A percentile compares a stretch with the other conserved stretches of the same genome.
These are phyloP conservation scores for Phaonia tiefii DNA, from an alignment of 2,888 invertebrate species.

Conservation along the genomic window DNA sequence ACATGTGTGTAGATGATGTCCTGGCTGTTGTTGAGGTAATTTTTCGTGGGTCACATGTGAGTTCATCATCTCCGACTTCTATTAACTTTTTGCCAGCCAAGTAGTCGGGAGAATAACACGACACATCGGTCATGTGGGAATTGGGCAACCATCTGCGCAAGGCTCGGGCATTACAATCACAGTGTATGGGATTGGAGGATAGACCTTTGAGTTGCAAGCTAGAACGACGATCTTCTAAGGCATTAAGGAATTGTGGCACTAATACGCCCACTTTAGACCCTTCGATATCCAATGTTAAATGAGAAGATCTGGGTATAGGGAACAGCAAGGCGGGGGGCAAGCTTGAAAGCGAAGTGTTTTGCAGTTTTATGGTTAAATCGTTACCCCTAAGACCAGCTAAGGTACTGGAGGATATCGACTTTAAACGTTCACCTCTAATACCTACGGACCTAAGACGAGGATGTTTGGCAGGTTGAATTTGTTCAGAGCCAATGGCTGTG, in stretches of 20 bases:
- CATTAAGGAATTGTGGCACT: constrained; percentile 88
- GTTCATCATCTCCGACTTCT: constrained; percentile 90
- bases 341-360: constrained; percentile 89
- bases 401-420: constrained; percentile 90
- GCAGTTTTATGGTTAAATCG: constrained; percentile 86
- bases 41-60: constrained; percentile 88
- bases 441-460: constrained; percentile 89
- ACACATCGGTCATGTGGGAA: constrained; percentile 84
- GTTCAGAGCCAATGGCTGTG: constrained; percentile 89
- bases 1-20: constrained; percentile 70
- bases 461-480: constrained; percentile 89
- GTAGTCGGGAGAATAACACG: constrained; percentile 87
- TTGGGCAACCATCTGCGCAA: constrained; percentile 89
- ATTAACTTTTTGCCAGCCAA: constrained; percentile 86
- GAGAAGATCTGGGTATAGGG: constrained; percentile 92
- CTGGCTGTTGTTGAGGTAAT: constrained; percentile 79
- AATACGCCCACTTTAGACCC: constrained; percentile 89
- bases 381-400: constrained; percentile 90
- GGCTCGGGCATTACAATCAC: constrained; percentile 91
- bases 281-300: constrained; percentile 88
- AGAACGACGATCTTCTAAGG: constrained; percentile 90
- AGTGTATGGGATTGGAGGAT: constrained; percentile 89
- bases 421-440: constrained; percentile 87
- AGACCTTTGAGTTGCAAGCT: constrained; percentile 88
- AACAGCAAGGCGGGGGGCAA: constrained; percentile 92